Percentiles rank a stretch among this genome's conserved stretches.
These are phyloP conservation scores for Ryuthela nishihirai DNA, from an alignment of 2,888 invertebrate species.

Conservation along the genomic window DNA sequence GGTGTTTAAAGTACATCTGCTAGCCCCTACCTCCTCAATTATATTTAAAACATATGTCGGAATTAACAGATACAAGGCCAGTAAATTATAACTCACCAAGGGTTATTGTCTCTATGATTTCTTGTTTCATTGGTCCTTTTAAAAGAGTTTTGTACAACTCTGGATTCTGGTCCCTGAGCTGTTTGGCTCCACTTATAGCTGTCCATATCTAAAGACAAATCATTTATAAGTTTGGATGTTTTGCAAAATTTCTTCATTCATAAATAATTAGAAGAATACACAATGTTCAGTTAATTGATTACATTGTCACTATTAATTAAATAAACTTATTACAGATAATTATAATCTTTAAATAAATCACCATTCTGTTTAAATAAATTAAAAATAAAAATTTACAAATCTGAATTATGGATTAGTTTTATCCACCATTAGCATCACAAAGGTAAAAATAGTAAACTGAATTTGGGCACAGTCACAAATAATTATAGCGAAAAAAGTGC, in stretches of 20 bases:
- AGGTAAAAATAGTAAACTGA: background rate
- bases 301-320: no score
- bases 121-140: constrained; percentile 65
- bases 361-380: no score
- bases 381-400: background rate
- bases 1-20: no score
- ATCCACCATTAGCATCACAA: background rate
- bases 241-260: no score
- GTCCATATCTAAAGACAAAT: constrained; percentile 67
- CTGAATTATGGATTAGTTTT: background rate
- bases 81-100: constrained; percentile 54
- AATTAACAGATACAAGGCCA: background rate
- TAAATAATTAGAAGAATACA: no score
- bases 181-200: constrained; percentile 75
- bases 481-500: background rate
- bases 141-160: constrained; percentile 59
- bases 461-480: no score
- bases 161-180: constrained; percentile 57
- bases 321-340: no score
- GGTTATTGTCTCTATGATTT: constrained; percentile 72
- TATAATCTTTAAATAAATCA: no score
- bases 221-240: no score
- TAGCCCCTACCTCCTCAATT: background rate
- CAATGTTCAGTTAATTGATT: no score
- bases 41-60: background rate